Evolutionary conservation across 2,797 vertebrate species (phyloP), one percentile per base, ranked within the genome.

Genomic region (Forpus xanthops): DNA sequence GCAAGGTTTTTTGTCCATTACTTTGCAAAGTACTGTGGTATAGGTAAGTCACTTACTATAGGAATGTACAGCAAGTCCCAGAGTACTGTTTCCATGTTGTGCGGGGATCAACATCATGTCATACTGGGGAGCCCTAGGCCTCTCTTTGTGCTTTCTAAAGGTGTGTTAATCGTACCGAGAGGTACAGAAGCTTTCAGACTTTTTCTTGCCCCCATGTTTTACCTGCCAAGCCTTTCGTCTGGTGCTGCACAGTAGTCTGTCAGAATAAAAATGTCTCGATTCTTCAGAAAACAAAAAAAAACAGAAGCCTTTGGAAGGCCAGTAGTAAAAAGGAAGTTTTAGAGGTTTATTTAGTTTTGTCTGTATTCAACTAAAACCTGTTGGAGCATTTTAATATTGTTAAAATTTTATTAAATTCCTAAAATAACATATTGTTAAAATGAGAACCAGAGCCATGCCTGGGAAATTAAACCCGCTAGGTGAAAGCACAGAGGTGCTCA

Each of bases 31-130:
- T 61, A 11, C n/a, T 44, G 21, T 31, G 61, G 5, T 55, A 30
- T 50, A n/a, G 41, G 12, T 58, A 58, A 67, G 30, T 23, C 7
- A 21, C 39, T 52, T 42, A 31, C 66, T 60, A 64, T 28, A 23
- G 15, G 20, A 65, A 5, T 3, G 5, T 50, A 18, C 6, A 10
- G 41, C 64, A 73, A 4, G 0, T 53, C 60, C 33, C 37, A 52
- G 8, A 25, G 6, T 42, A 11, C 8, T 50, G 3, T 72, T 82
- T n/a, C 76, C 9, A 11, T 56, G 60, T 61, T 76, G 19, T 28
- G 27, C 0, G 0, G 12, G n/a, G 27, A 44, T 15, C 68, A 85
- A 42, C 0, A 0, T 23, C 8, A 1, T 28, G 10, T 56, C 21
- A 5, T 14, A 65, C 11, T 70, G 68, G 31, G 73, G 47, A 37